Evolutionary conservation across 2,797 vertebrate species (phyloP).

Genomic region (Artibeus jamaicensis): DNA sequence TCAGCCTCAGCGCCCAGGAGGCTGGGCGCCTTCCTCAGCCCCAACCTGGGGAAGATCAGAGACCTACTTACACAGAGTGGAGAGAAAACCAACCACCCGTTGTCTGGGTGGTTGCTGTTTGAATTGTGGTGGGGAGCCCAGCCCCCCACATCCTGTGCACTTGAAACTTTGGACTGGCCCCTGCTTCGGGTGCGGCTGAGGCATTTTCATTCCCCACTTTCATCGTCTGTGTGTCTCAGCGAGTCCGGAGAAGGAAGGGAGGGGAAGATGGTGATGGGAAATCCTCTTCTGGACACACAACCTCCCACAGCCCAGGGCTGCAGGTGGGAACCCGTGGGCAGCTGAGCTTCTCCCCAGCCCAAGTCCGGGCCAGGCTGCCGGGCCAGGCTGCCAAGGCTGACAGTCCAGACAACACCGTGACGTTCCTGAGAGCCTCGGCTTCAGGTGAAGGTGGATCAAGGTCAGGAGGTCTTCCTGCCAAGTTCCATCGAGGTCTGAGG

Average conservation of each 20-base stretch:
- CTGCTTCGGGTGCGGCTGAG: too few species aligned
- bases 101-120: rapidly evolving
- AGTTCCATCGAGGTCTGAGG: background rate
- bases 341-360: rapidly evolving
- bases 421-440: background rate
- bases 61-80: too few species aligned
- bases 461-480: background rate
- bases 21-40: background rate
- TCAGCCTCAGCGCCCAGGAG: background rate
- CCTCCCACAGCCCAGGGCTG: background rate
- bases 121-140: rapidly evolving
- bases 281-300: too few species aligned
- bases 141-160: rapidly evolving
- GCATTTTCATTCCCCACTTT: rapidly evolving
- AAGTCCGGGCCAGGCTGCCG: background rate
- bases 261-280: too few species aligned
- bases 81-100: background rate
- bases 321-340: background rate
- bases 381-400: background rate
- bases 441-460: background rate
- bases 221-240: too few species aligned
- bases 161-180: background rate
- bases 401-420: background rate
- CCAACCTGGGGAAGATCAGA: background rate
- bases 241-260: background rate